Evolutionary conservation across 1,140 invertebrate species (phyloP), one percentile per base, ranked within the genome.

Genomic region (Parasteatoda tepidariorum): DNA sequence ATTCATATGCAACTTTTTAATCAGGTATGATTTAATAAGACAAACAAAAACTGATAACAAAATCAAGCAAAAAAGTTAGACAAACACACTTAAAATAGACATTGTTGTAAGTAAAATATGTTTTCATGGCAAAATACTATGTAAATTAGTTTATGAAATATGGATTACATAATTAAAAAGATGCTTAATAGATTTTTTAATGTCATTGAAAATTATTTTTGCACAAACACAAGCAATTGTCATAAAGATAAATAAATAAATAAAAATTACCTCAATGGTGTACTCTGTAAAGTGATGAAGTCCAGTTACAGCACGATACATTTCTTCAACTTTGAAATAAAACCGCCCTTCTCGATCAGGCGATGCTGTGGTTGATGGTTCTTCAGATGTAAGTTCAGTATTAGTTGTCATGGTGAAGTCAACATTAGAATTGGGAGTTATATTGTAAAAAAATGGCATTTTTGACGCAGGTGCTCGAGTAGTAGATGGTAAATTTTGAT

Each of bases 231-330:
- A n/a, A n/a, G n/a, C n/a, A n/a, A n/a, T n/a, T n/a, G n/a, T n/a
- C n/a, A n/a, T n/a, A n/a, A n/a, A n/a, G n/a, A n/a, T n/a, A n/a
- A n/a, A n/a, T n/a, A n/a, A n/a, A n/a, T n/a, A n/a, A n/a, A n/a
- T n/a, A n/a, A n/a, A n/a, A n/a, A n/a, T 22, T 74, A 91, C 91
- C 87, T 89, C 87, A 38, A 91, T 90, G 33, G 87, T 88, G 83
- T 92, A 92, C 76, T 89, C 87, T 30, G 89, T 88, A 84, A 88
- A 92, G 85, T 92, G 91, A 33, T 86, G 87, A 9, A 92, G 87
- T 48, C 88, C 88, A 15, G 86, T 85, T 1, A 91, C 68, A 3
- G 84, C 74, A 48, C 87, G 75, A 24, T 78, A 71, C 9, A 68
- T 85, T 30, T 79, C 48, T 18, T 66, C 24, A 9, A 79, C 68